Evolutionary conservation across 2,888 invertebrate genomes (phyloP).

Genomic region (Mesorhabditis belari): DNA sequence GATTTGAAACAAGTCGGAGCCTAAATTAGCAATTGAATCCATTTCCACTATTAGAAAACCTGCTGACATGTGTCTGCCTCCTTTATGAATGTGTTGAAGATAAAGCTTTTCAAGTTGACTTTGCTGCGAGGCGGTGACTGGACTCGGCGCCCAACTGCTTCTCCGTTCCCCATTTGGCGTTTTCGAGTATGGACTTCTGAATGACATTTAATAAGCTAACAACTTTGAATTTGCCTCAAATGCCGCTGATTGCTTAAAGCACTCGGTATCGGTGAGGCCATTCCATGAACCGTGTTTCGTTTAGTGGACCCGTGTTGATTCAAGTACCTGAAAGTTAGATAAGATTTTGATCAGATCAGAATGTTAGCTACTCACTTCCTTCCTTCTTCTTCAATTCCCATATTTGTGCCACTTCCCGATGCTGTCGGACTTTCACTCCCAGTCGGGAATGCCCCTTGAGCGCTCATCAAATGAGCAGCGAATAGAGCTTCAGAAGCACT

Average conservation of each 20-base stretch:
- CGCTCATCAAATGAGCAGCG: background rate
- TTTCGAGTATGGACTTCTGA: conserved; percentile 35
- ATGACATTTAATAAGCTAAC: conserved; percentile 6
- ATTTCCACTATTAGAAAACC: too few relatives aligned
- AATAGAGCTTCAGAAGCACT: conserved; percentile 31
- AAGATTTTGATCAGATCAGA: background rate
- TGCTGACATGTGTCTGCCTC: background rate
- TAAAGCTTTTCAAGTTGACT: conserved; percentile 44
- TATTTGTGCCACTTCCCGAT: conserved; percentile 3
- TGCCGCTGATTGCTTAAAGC: background rate
- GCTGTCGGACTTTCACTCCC: background rate
- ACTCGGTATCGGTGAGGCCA: conserved; percentile 3
- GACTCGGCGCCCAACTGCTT: conserved; percentile 48
- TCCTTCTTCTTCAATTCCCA: conserved; percentile 31
- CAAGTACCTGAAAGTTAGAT: conserved; percentile 27
- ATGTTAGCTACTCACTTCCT: conserved; percentile 8
- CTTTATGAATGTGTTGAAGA: conserved; percentile 23
- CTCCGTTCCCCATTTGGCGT: conserved; percentile 25
- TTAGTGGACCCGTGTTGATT: conserved; percentile 39
- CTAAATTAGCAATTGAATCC: background rate
- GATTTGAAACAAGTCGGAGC: conserved; percentile 10
- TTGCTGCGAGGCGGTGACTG: conserved; percentile 39
- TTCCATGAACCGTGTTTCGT: conserved; percentile 43
- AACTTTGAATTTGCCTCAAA: conserved; percentile 3
- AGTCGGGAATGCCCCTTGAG: background rate